These are phyloP conservation scores for Nymphicus hollandicus DNA, from an alignment of 2,113 vertebrate genomes.

Conservation along the genomic window DNA sequence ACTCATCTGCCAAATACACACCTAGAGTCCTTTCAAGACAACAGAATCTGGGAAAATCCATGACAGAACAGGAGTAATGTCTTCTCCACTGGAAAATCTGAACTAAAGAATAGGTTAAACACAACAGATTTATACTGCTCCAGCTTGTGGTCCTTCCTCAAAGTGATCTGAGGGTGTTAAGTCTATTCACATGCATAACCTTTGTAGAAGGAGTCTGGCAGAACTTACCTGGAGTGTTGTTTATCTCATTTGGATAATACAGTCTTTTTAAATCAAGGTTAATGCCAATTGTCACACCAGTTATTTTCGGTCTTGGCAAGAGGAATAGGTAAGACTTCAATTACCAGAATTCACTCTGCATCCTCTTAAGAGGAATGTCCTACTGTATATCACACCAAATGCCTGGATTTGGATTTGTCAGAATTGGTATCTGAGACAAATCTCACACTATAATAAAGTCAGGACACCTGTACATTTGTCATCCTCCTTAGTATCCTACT, in stretches of 20 bases:
- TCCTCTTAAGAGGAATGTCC: background rate
- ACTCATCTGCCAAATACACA: background rate
- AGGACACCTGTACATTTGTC: background rate
- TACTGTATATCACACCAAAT: background rate
- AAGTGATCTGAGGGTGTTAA: background rate
- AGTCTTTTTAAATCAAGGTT: background rate
- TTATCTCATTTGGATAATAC: background rate
- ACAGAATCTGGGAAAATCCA: background rate
- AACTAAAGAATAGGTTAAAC: background rate
- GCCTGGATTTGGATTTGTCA: fast-evolving
- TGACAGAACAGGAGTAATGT: background rate
- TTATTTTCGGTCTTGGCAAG: background rate
- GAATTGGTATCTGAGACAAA: background rate
- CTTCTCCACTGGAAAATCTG: background rate
- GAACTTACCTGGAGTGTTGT: background rate
- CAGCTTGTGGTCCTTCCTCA: background rate
- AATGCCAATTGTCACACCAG: background rate
- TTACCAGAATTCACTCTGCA: background rate
- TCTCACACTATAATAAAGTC: background rate
- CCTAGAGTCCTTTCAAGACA: background rate
- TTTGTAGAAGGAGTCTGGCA: background rate
- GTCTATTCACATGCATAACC: background rate
- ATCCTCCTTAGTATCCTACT: background rate
- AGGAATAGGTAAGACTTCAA: background rate
- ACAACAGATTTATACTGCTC: background rate